Conservation (phyloP, 2,797 vertebrate genomes). For the Nyctalus aviator region DNA sequence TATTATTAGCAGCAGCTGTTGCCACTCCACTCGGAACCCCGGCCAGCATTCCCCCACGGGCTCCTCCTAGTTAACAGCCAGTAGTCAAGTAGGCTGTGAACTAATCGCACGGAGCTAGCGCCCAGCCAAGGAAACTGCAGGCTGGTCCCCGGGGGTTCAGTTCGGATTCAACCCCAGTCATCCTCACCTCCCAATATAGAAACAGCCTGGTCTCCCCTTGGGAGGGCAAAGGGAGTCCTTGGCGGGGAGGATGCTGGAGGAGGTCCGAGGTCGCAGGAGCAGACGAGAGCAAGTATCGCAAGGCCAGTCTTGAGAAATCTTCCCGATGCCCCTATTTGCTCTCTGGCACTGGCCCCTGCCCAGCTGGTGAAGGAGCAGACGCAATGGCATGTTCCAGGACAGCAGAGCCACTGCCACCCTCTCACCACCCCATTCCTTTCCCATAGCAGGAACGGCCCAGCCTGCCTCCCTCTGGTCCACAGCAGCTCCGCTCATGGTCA, state of each 20-base stretch:
- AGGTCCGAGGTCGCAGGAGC: background rate
- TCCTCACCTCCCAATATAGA: slow-evolving; percentile 47
- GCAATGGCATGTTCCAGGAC: accelerated
- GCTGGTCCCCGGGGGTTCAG: background rate
- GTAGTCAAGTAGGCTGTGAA: slow-evolving; percentile 46
- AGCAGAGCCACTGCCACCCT: background rate
- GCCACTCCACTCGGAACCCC: slow-evolving; percentile 23
- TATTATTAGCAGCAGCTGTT: slow-evolving; percentile 73
- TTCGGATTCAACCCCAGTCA: background rate
- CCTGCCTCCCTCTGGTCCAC: background rate
- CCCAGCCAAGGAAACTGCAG: background rate
- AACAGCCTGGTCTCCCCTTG: slow-evolving; percentile 16
- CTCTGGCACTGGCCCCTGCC: background rate
- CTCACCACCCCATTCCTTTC: background rate
- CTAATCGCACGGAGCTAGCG: slow-evolving; percentile 16
- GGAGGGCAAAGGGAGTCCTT: background rate
- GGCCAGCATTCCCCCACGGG: slow-evolving; percentile 12
- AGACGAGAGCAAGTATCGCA: background rate
- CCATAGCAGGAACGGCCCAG: background rate
- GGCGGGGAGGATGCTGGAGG: background rate
- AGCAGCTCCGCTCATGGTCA: background rate
- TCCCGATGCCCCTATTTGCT: background rate
- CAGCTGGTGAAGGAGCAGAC: background rate
- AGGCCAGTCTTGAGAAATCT: background rate
- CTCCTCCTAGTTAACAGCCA: slow-evolving; percentile 31